Percentiles rank a stretch among this genome's conserved stretches.
phyloP scores from a whole-genome alignment of 2,888 invertebrate genomes.

The Rhogogaster chlorosoma region DNA sequence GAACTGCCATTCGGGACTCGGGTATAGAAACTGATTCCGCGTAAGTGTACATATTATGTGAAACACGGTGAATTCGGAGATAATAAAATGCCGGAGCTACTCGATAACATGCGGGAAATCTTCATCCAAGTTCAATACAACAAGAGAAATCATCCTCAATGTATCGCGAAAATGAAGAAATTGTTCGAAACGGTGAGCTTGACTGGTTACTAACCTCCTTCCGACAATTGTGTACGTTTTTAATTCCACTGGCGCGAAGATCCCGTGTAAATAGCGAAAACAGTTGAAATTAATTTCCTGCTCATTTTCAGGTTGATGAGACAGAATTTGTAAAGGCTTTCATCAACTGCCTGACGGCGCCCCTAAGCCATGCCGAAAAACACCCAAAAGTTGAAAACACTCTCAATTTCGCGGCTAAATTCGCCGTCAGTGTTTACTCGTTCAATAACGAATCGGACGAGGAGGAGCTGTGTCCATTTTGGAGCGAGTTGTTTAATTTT shows the following conservation, averaged over 20 bases:
- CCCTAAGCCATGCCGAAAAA: conserved; percentile 84
- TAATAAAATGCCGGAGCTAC: not conserved
- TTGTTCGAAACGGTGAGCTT: conserved; percentile 82
- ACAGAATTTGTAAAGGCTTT: conserved; percentile 84
- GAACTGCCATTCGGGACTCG: not conserved
- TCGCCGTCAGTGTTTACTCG: conserved; percentile 81
- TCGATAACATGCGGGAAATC: conserved; percentile 72
- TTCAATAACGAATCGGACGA: conserved; percentile 75
- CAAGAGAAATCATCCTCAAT: conserved; percentile 84
- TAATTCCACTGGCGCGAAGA: conserved; percentile 48
- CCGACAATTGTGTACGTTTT: no score
- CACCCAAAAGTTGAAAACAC: conserved; percentile 85
- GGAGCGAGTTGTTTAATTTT: conserved; percentile 82
- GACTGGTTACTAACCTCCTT: conserved; percentile 2
- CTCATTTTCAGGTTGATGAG: conserved; percentile 79
- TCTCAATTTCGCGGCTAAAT: conserved; percentile 86
- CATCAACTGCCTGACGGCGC: conserved; percentile 82
- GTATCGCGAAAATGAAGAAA: conserved; percentile 82
- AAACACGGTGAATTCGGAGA: not conserved
- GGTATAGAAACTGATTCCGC: not conserved
- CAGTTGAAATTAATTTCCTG: not conserved
- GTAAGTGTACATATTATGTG: not conserved
- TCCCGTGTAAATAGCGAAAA: conserved; percentile 26
- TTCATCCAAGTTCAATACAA: conserved; percentile 84
- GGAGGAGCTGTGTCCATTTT: conserved; percentile 78